Percentiles rank a stretch among this genome's conserved stretches.
phyloP scores from a whole-genome alignment of 2,888 invertebrate genomes.

The Eupsilia transversa region DNA sequence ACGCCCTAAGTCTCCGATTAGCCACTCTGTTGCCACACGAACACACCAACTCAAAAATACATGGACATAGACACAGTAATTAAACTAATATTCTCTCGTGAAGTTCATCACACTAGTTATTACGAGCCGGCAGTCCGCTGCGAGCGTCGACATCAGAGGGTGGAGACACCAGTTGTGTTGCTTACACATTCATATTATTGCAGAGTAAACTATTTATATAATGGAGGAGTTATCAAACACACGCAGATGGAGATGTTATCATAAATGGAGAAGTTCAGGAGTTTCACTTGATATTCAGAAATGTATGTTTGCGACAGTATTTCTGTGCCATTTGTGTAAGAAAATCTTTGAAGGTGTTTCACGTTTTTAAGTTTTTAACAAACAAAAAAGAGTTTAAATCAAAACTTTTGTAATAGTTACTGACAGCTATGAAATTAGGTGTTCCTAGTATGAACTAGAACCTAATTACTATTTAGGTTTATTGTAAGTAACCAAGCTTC shows the following conservation, averaged over 20 bases:
- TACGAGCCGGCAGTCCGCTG: background rate
- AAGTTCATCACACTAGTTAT: constrained; percentile 34
- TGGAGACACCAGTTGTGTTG: background rate
- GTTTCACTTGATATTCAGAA: background rate
- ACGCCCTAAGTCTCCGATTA: too few species aligned
- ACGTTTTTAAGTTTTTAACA: background rate
- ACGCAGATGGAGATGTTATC: constrained; percentile 27
- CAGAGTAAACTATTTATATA: constrained; percentile 12
- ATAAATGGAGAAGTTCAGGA: background rate
- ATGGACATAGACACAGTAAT: constrained; percentile 19
- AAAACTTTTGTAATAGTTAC: background rate
- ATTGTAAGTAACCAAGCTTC: background rate
- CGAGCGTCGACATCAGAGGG: background rate
- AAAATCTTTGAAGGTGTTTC: background rate
- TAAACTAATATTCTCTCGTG: constrained; percentile 29
- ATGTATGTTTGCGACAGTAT: background rate
- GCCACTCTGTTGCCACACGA: too few species aligned
- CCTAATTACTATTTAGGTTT: background rate
- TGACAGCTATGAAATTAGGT: background rate
- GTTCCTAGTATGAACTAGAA: background rate
- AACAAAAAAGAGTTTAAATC: background rate
- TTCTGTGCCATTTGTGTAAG: background rate
- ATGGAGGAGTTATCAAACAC: constrained; percentile 12
- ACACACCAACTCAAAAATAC: background rate
- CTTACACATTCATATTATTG: background rate